phyloP scores from a whole-genome alignment of 2,888 invertebrate species.

The Petrophora chlorosata region DNA sequence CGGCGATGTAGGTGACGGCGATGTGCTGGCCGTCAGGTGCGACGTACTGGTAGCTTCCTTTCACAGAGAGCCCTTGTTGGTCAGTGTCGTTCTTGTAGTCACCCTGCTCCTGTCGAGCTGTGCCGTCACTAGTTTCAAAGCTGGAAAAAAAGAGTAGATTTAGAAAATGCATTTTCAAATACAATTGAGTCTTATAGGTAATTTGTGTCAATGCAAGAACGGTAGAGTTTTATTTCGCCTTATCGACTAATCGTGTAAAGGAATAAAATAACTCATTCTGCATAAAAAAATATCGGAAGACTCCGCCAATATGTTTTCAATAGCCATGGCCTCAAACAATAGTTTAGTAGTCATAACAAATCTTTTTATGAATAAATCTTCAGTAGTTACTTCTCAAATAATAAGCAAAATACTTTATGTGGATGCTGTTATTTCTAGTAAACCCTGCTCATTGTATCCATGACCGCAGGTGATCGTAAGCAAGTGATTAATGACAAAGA shows the following conservation, averaged over 20 bases:
- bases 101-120: constrained; percentile 85
- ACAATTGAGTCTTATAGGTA: too few relatives aligned
- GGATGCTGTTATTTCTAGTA: constrained; percentile 2
- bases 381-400: constrained; percentile 1
- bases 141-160: constrained; percentile 67
- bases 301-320: too few relatives aligned
- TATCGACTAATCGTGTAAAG: too few relatives aligned
- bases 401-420: constrained; percentile 2
- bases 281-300: too few relatives aligned
- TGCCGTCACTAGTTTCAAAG: constrained; percentile 87
- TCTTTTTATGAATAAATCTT: too few relatives aligned
- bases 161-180: too few relatives aligned
- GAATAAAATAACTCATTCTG: too few relatives aligned
- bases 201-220: too few relatives aligned
- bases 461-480: constrained; percentile 41
- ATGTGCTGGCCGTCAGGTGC: constrained; percentile 86
- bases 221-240: too few relatives aligned
- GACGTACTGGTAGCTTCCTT: constrained; percentile 85
- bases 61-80: constrained; percentile 85
- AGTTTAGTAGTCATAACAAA: background rate
- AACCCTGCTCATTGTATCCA: background rate
- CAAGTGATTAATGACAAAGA: constrained; percentile 31
- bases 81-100: constrained; percentile 86
- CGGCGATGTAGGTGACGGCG: constrained; percentile 84
- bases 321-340: background rate